phyloP scores from a whole-genome alignment of 2,888 invertebrate species.

The Rhabditophanes sp. region DNA sequence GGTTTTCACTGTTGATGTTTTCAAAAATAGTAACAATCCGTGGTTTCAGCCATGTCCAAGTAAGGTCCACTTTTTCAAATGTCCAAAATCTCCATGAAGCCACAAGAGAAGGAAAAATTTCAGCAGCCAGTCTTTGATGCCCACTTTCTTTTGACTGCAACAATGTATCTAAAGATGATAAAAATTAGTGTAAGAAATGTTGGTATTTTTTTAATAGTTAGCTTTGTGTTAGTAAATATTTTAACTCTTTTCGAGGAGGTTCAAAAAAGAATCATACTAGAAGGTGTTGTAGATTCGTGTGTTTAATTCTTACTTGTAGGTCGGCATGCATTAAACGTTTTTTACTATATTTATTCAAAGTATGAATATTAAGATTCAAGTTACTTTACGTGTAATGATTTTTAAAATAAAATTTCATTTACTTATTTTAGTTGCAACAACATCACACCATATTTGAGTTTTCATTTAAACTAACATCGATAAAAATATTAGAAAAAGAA shows the following conservation, averaged over 20 bases:
- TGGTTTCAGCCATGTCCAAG: slow-evolving; percentile 56
- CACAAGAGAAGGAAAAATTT: slow-evolving; percentile 62
- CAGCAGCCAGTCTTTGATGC: slow-evolving; percentile 63
- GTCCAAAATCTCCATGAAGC: slow-evolving; percentile 53
- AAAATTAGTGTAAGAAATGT: slow-evolving; percentile 2
- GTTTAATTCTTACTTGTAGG: slow-evolving; percentile 61
- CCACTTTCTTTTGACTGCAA: slow-evolving; percentile 1
- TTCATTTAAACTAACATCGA: too few species aligned
- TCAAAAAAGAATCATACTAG: slow-evolving; percentile 54
- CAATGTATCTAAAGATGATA: slow-evolving; percentile 1
- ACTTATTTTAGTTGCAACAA: too few species aligned
- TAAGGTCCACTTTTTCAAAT: slow-evolving; percentile 46
- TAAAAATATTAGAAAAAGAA: too few species aligned
- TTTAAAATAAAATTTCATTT: too few species aligned
- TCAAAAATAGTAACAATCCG: slow-evolving; percentile 52
- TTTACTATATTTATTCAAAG: too few species aligned
- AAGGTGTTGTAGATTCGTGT: slow-evolving; percentile 63
- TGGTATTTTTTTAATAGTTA: slow-evolving; percentile 7
- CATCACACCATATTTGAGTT: too few species aligned
- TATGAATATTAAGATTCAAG: too few species aligned
- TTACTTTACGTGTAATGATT: too few species aligned
- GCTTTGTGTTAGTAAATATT: too few species aligned
- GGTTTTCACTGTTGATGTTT: slow-evolving; percentile 51
- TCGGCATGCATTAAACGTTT: slow-evolving; percentile 58
- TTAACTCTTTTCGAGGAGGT: slow-evolving; percentile 50